phyloP scores from a whole-genome alignment of 2,797 vertebrate genomes.

The Sparus aurata region DNA sequence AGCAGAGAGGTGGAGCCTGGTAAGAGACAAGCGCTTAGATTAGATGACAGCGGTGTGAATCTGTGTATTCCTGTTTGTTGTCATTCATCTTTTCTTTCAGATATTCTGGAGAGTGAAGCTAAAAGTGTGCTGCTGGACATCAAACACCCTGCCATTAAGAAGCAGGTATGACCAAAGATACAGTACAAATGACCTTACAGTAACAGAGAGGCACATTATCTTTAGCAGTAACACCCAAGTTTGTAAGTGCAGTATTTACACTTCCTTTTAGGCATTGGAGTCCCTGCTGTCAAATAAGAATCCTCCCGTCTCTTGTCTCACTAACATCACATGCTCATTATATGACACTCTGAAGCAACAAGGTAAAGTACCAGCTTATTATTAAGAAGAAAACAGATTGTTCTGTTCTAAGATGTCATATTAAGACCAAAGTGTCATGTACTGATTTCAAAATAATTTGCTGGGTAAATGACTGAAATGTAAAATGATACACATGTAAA shows the following conservation, averaged over 20 bases:
- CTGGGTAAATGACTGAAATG: neutral
- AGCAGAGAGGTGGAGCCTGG: constrained; percentile 80
- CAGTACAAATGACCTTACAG: neutral
- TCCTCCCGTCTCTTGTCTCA: constrained; percentile 90
- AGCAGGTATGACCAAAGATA: constrained; percentile 85
- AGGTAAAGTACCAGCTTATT: constrained; percentile 79
- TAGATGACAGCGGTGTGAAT: neutral
- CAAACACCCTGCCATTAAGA: constrained; percentile 96
- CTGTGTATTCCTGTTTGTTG: neutral
- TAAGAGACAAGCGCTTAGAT: constrained; percentile 28
- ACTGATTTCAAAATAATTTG: neutral
- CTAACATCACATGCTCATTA: constrained; percentile 87
- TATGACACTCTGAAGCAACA: constrained; percentile 89
- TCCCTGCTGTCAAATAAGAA: constrained; percentile 90
- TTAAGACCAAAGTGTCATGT: neutral
- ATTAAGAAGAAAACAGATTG: neutral
- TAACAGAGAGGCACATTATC: neutral
- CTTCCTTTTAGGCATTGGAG: constrained; percentile 91
- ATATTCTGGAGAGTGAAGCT: constrained; percentile 90
- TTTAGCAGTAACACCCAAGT: neutral
- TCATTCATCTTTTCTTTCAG: constrained; percentile 72
- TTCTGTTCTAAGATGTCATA: neutral
- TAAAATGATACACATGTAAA: neutral
- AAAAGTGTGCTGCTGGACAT: constrained; percentile 93
- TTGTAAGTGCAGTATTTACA: neutral